Base-by-base conservation (phyloP, 1,140 invertebrate genomes). In the Ganaspis sp. region DNA sequence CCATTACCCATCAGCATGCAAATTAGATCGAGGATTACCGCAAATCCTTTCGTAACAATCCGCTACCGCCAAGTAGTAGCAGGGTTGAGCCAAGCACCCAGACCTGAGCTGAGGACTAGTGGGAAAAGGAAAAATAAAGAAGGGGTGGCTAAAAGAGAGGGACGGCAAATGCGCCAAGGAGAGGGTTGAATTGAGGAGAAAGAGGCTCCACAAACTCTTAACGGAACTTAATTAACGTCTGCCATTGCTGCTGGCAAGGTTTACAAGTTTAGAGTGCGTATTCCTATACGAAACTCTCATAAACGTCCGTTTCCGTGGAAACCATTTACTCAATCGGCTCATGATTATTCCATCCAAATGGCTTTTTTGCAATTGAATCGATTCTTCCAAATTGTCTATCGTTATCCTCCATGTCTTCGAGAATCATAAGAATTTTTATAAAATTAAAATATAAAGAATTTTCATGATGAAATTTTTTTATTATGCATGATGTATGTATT, bases 1-100 rank as follows among this genome's bases (percentile, higher is more conserved):
- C 88, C 88, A 90, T 90, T 90, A 90, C 87, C n/a, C 88, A 90
- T 90, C 88, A 90, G 88, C 88, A 90, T 90, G 89, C 88, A 90
- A 90, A 90, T 90, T 90, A 90, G 88, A 90, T 88, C 87, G 86
- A 85, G 87, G 89, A 90, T 90, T 90, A 90, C 87, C 86, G 87
- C 87, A 90, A 90, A 90, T 90, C 89, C 89, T 90, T 89, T 90
- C 89, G 89, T 90, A 89, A 90, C 87, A 89, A 88, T 90, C 84
- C 86, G 76, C 79, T 75, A 80, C 84, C 84, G 82, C 85, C 83
- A 84, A 84, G 79, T 76, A 72, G 45, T 49, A 49, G 45, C 42
- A 15, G 81, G 72, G 21, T 70, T 49, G 45, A 49, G 15, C 45
- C n/a, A n/a, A 42, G 75, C 69, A 79, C 76, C 77, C 53, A 82